phyloP scores from a whole-genome alignment of 2,113 vertebrate genomes.

The Epinephelus fuscoguttatus region DNA sequence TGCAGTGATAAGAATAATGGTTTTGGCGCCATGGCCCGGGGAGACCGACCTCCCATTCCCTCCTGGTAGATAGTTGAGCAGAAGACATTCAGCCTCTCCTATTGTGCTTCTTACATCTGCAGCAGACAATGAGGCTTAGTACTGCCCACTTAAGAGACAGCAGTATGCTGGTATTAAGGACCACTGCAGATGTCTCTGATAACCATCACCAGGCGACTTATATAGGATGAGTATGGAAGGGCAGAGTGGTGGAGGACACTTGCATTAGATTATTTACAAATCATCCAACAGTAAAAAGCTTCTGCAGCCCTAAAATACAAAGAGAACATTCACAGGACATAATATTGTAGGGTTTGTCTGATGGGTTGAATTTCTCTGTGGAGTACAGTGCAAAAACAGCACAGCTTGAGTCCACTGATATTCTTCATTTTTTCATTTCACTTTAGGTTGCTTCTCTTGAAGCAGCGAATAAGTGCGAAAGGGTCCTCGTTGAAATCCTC shows the following conservation, averaged over 20 bases:
- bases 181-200: constrained; percentile 69
- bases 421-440: constrained; percentile 65
- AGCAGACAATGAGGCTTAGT: constrained; percentile 65
- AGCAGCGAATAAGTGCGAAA: constrained; percentile 41
- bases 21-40: constrained; percentile 70
- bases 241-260: neutral
- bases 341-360: constrained; percentile 8
- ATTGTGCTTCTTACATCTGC: constrained; percentile 64
- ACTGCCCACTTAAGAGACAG: constrained; percentile 59
- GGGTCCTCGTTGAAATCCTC: constrained; percentile 48
- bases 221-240: constrained; percentile 15
- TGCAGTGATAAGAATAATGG: constrained; percentile 83
- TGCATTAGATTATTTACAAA: constrained; percentile 49
- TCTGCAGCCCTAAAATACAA: constrained; percentile 33
- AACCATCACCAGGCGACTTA: constrained; percentile 44
- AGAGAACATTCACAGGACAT: neutral
- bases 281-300: constrained; percentile 26
- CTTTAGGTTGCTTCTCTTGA: constrained; percentile 59
- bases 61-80: constrained; percentile 59
- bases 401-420: constrained; percentile 49
- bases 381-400: constrained; percentile 40
- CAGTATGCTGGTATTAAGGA: constrained; percentile 56
- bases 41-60: constrained; percentile 75
- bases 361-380: constrained; percentile 29
- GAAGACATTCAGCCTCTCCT: constrained; percentile 50